These are phyloP conservation scores for Pelagia noctiluca DNA, from an alignment of 30 jellyfish, hydroid and myxozoan genomes.

Conservation along the genomic window DNA sequence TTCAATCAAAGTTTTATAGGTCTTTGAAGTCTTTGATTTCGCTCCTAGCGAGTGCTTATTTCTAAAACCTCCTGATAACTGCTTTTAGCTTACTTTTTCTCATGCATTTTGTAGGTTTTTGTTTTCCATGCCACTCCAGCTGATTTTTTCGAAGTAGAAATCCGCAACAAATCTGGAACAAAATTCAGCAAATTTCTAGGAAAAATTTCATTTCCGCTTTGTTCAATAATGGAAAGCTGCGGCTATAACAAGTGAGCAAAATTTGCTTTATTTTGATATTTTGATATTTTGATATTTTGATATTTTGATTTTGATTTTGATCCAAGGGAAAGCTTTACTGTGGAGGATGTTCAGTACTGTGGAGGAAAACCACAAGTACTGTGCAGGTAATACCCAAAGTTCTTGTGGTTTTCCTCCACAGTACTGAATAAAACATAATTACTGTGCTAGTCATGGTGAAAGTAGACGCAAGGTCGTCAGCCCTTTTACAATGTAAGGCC, in stretches of 20 bases:
- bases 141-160: slow-evolving; percentile 92
- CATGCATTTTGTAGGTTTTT: slow-evolving; percentile 60
- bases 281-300: not conserved
- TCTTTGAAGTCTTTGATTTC: too few relatives aligned
- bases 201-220: slow-evolving; percentile 85
- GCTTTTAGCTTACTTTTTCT: not conserved
- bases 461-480: too few relatives aligned
- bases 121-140: slow-evolving; percentile 96
- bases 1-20: too few relatives aligned
- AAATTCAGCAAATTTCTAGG: slow-evolving; percentile 93
- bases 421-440: not conserved
- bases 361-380: too few relatives aligned
- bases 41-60: too few relatives aligned
- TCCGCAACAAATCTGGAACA: slow-evolving; percentile 86
- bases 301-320: not conserved
- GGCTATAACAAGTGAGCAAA: slow-evolving; percentile 86
- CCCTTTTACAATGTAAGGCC: too few relatives aligned
- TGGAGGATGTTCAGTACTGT: too few relatives aligned
- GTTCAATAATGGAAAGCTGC: slow-evolving; percentile 90
- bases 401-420: too few relatives aligned
- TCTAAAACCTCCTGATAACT: too few relatives aligned
- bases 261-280: not conserved
- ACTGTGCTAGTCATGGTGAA: too few relatives aligned
- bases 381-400: too few relatives aligned
- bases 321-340: not conserved